Conservation (phyloP, 2,888 invertebrate species). For the Sesamia inferens region DNA sequence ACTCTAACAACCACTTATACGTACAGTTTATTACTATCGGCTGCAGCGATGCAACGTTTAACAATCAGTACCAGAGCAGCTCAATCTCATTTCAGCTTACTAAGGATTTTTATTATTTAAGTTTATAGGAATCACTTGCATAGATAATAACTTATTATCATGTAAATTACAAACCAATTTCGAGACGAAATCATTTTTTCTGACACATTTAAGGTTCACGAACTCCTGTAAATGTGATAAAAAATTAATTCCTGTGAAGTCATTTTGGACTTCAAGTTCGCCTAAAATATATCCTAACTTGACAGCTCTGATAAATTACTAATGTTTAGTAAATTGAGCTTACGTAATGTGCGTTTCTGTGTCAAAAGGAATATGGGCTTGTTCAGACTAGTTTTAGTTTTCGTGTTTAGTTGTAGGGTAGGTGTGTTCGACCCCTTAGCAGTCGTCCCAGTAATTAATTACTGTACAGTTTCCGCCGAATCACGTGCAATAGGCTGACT, state of each 20-base stretch:
- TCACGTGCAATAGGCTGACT: conserved; percentile 74
- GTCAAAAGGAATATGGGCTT: conserved; percentile 33
- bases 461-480: conserved; percentile 73
- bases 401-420: conserved; percentile 53
- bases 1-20: too few species aligned
- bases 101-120: not conserved
- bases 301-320: conserved; percentile 59
- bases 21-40: too few species aligned
- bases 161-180: not conserved
- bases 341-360: conserved; percentile 47
- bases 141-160: not conserved
- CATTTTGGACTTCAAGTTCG: conserved; percentile 15
- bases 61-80: too few species aligned
- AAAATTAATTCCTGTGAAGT: conserved; percentile 27
- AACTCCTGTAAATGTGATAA: conserved; percentile 21
- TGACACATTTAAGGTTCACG: not conserved
- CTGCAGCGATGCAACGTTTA: not conserved
- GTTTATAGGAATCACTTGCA: not conserved
- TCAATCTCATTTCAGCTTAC: too few species aligned
- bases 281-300: conserved; percentile 30
- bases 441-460: conserved; percentile 74
- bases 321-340: conserved; percentile 52
- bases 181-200: not conserved
- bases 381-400: conserved; percentile 40
- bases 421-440: conserved; percentile 64